A percentile compares a stretch with the other conserved stretches of the same genome.
phyloP scores from a whole-genome alignment of 2,113 vertebrate species.

The Syngnathoides biaculeatus region DNA sequence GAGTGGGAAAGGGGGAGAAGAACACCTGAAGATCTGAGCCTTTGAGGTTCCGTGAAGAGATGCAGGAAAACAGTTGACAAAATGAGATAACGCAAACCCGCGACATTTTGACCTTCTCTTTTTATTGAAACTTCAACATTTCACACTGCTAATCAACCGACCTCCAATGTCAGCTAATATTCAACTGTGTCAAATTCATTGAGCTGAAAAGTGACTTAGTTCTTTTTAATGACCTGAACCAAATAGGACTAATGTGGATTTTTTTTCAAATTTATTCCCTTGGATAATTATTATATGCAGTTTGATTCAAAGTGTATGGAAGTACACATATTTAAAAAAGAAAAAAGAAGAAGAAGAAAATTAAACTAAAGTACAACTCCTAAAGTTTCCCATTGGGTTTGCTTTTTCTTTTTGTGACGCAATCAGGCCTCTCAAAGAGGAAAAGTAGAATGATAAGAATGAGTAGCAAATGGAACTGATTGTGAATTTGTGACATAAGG shows the following conservation, averaged over 20 bases:
- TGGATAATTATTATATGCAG: slow-evolving; percentile 49
- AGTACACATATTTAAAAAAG: not conserved
- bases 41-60: slow-evolving; percentile 44
- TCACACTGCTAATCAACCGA: slow-evolving; percentile 70
- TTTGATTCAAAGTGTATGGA: not conserved
- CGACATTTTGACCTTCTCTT: slow-evolving; percentile 14
- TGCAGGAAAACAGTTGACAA: slow-evolving; percentile 28
- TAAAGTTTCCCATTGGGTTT: not conserved
- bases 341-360: not conserved
- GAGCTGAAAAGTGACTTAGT: slow-evolving; percentile 64
- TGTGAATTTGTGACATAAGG: no score
- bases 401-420: no score
- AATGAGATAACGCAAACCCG: slow-evolving; percentile 50
- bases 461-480: no score
- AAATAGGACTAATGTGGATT: slow-evolving; percentile 70
- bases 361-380: not conserved
- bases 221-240: slow-evolving; percentile 63
- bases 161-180: slow-evolving; percentile 70
- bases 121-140: slow-evolving; percentile 52
- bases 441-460: no score
- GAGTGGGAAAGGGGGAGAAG: slow-evolving; percentile 26
- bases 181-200: slow-evolving; percentile 67
- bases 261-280: slow-evolving; percentile 67
- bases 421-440: no score
- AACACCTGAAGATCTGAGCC: slow-evolving; percentile 36